Percentiles rank a stretch among this genome's conserved stretches.
Evolutionary conservation across 2,797 vertebrate species (phyloP).

Genomic region (Enteromius afrohamiltoni): DNA sequence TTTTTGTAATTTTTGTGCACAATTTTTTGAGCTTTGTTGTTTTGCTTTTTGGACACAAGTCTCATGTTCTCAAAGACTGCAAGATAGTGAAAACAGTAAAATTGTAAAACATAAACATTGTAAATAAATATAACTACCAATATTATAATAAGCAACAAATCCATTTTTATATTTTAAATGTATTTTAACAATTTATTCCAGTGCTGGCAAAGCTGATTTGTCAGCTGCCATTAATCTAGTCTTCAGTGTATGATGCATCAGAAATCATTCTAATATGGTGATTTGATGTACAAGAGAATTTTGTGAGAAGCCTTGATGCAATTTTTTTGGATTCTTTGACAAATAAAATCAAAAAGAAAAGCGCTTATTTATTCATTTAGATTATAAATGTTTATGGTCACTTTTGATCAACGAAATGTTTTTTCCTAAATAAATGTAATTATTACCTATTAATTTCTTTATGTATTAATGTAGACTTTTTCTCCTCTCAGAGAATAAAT

Average conservation of each 20-base stretch:
- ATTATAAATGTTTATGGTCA: background rate
- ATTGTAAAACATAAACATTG: background rate
- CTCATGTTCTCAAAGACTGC: background rate
- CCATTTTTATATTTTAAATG: background rate
- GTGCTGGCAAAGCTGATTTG: background rate
- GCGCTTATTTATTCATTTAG: background rate
- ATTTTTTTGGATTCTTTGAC: background rate
- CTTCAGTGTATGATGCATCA: background rate
- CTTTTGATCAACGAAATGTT: background rate
- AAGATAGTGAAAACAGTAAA: background rate
- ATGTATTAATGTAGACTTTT: background rate
- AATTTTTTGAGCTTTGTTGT: too few relatives aligned
- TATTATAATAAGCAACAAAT: too few relatives aligned
- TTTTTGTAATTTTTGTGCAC: background rate
- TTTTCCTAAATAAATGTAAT: background rate
- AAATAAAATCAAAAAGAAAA: background rate
- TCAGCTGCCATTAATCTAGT: background rate
- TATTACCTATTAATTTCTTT: background rate
- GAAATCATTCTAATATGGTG: background rate
- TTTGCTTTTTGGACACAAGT: background rate
- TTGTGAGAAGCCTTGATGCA: background rate
- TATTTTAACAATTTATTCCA: background rate
- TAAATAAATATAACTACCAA: background rate
- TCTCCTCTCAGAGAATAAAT: background rate
- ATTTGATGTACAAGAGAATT: background rate